Base-by-base conservation (phyloP, 2,888 invertebrate species). In the Nysson spinosus region DNA sequence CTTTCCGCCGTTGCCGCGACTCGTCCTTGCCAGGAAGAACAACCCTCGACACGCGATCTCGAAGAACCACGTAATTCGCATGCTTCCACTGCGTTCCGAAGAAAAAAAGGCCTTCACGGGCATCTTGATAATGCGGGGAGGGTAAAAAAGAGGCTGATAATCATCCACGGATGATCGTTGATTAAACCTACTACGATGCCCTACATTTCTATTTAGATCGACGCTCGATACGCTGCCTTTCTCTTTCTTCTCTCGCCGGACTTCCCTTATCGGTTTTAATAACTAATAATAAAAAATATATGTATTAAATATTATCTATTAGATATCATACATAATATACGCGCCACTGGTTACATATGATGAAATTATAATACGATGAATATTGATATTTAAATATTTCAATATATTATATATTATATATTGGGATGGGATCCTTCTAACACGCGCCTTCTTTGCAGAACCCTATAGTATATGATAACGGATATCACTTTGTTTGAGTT, bases 11-110 rank as follows among this genome's bases (percentile, higher is more conserved):
- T 4, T 22, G 52, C 20, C 16, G 12, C 39, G 68, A 56, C 14
- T 65, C 75, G 80, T 80, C 80, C 80, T 80, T 81, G 76, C 70
- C 54, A 61, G 49, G 69, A 72, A 57, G 74, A 74, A 71, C 69
- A 78, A 56, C 68, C 47, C 69, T 56, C 64, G 74, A 56, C 83
- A 82, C 82, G 82, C 82, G 77, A 82, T 57, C 77, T 61, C 50
- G 54, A 37, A 56, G 47, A 55, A 47, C 63, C 70, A 75, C 72
- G 68, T 75, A 70, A 76, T 62, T 82, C 69, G 80, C 80, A 80
- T 79, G 82, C 76, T 72, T 76, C 51, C 63, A 58, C 75, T 77
- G 73, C 72, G 74, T 78, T 78, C 74, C 72, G 54, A 51, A 32
- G 14, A 1, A 11, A 39, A 70, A 62, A 26, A 61, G 42, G 69